Conservation (phyloP, 2,888 invertebrate species). For the Acheta domesticus region DNA sequence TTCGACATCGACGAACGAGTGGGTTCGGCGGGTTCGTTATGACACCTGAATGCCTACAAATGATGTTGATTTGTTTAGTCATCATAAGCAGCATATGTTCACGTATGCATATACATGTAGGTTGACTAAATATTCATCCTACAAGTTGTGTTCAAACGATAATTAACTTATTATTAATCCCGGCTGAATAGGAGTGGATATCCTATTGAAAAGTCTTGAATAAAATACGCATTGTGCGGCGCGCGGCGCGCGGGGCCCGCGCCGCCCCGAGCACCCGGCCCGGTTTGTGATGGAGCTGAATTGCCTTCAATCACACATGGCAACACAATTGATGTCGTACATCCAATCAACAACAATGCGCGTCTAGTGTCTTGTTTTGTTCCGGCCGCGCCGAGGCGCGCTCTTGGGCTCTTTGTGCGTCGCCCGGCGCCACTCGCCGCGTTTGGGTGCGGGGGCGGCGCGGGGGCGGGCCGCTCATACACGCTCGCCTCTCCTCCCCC, state of each 20-base stretch:
- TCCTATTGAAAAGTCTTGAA: constrained; percentile 18
- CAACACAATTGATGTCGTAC: constrained; percentile 18
- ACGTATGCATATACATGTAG: constrained; percentile 18
- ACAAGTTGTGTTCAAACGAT: constrained; percentile 18
- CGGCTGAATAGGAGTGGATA: constrained; percentile 2
- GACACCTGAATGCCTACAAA: constrained; percentile 10
- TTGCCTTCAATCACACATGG: constrained; percentile 18
- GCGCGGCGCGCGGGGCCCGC: background rate
- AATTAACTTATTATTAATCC: constrained; percentile 11
- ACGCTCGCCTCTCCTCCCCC: background rate
- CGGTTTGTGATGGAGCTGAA: constrained; percentile 18
- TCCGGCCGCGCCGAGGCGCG: constrained; percentile 1
- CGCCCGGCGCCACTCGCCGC: background rate
- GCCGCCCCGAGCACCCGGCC: background rate
- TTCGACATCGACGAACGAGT: background rate
- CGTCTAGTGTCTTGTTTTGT: constrained; percentile 18
- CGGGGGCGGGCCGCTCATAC: background rate
- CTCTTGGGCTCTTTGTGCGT: constrained; percentile 1
- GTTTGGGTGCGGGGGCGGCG: background rate
- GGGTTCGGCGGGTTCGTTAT: background rate
- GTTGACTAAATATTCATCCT: constrained; percentile 18
- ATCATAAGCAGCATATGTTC: constrained; percentile 18
- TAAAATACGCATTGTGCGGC: background rate
- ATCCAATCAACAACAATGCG: constrained; percentile 9
- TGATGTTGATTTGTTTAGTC: constrained; percentile 18